A percentile compares a stretch with the other conserved stretches of the same genome.
Evolutionary conservation across 2,113 vertebrate species (phyloP).

Genomic region (Sylvilagus bachmani): DNA sequence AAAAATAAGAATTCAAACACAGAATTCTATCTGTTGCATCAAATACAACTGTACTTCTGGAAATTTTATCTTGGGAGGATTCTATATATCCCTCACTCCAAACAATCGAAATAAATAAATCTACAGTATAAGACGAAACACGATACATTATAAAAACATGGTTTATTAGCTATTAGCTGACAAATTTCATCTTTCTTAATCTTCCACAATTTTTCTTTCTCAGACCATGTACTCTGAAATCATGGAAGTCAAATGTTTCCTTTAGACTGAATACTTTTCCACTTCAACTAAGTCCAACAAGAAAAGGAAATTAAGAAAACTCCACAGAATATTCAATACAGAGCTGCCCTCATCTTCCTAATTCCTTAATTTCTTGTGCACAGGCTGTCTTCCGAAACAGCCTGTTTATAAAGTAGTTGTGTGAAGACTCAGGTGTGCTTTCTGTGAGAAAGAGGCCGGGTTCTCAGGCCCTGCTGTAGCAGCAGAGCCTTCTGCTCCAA

Average conservation of each 20-base stretch:
- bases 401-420: not conserved
- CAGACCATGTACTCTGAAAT: constrained; percentile 30
- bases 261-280: not conserved
- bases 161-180: not conserved
- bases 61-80: not conserved
- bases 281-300: constrained; percentile 24
- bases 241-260: not conserved
- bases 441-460: constrained; percentile 31
- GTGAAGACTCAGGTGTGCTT: constrained; percentile 7
- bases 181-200: not conserved
- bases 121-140: not conserved
- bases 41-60: not conserved
- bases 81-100: not conserved
- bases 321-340: not conserved
- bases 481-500: not conserved
- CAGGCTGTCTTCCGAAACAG: not conserved
- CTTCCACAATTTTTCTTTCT: not conserved
- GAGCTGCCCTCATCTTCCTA: not conserved
- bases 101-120: not conserved
- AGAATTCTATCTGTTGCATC: not conserved
- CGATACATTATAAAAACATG: not conserved
- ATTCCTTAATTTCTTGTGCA: constrained; percentile 51
- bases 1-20: constrained; percentile 19
- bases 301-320: constrained; percentile 39
- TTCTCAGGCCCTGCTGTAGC: not conserved